Percentiles rank a stretch among this genome's conserved stretches.
phyloP scores from a whole-genome alignment of 2,113 vertebrate species.

The Sorex araneus region DNA sequence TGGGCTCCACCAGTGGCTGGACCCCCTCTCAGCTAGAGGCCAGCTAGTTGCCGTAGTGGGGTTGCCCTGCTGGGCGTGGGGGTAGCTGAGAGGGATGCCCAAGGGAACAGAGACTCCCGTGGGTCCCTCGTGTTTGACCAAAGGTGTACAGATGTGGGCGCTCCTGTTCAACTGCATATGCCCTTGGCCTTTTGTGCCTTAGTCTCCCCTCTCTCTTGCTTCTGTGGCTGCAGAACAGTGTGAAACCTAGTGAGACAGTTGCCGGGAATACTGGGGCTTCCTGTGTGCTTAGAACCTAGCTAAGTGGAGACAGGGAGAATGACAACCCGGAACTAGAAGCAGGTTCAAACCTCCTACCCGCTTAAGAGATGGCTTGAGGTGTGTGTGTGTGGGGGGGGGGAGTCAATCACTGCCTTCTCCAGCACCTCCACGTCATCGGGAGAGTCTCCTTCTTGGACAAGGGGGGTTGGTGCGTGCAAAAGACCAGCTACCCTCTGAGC shows the following conservation, averaged over 20 bases:
- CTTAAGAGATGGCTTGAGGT: not conserved
- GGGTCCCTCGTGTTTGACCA: not conserved
- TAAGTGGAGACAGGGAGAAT: not conserved
- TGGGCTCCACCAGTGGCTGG: slow-evolving; percentile 1
- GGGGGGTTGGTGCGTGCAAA: not conserved
- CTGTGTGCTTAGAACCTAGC: not conserved
- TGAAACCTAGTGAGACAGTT: not conserved
- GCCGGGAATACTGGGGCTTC: not conserved
- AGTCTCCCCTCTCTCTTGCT: not conserved
- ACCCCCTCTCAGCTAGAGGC: not conserved
- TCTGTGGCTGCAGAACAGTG: not conserved
- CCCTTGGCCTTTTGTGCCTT: slow-evolving; percentile 18
- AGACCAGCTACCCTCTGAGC: not conserved
- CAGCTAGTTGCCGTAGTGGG: not conserved
- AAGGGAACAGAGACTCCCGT: slow-evolving; percentile 44
- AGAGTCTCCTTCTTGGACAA: not conserved
- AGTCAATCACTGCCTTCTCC: not conserved
- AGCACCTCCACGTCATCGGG: not conserved
- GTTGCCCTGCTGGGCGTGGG: not conserved
- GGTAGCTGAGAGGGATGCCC: slow-evolving; percentile 12
- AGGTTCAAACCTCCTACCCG: slow-evolving; percentile 60
- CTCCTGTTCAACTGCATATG: not conserved
- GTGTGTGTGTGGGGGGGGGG: not conserved
- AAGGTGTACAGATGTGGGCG: not conserved
- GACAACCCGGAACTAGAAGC: not conserved